Percentiles rank a stretch among this genome's conserved stretches.
Conservation (phyloP, 1,140 invertebrate genomes). For the Pararge aegeria region DNA sequence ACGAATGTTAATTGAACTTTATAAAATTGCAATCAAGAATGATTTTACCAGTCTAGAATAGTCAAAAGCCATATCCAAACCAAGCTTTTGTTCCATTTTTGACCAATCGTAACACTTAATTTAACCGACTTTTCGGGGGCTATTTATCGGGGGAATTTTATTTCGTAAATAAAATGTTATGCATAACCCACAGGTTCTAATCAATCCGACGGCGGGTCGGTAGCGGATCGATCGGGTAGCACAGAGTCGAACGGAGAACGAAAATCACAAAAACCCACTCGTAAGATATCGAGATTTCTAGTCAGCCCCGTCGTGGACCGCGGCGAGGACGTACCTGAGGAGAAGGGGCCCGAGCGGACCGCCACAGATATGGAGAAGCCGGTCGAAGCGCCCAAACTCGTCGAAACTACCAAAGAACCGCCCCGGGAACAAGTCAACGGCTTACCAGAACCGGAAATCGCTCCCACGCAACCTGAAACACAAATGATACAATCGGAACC, state of each 20-base stretch:
- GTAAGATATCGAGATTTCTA: conserved; percentile 89
- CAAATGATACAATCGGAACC: neutral
- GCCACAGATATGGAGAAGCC: conserved; percentile 33
- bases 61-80: too few species aligned
- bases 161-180: too few species aligned
- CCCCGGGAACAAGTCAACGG: conserved; percentile 31
- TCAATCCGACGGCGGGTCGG: conserved; percentile 66
- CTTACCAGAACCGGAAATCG: conserved; percentile 42
- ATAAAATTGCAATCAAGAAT: too few species aligned
- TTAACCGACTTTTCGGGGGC: too few species aligned
- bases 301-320: conserved; percentile 86
- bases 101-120: too few species aligned
- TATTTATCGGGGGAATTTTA: too few species aligned
- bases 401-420: conserved; percentile 29
- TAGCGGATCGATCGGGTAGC: conserved; percentile 54
- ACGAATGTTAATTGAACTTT: too few species aligned
- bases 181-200: conserved; percentile 57
- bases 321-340: conserved; percentile 54
- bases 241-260: conserved; percentile 59
- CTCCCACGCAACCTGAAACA: conserved; percentile 19
- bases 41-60: too few species aligned
- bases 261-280: conserved; percentile 74
- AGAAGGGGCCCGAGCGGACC: conserved; percentile 27
- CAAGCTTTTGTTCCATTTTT: too few species aligned
- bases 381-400: conserved; percentile 22